Base-by-base conservation (phyloP, 2,797 vertebrate genomes). In the Onychomys leucogaster region DNA sequence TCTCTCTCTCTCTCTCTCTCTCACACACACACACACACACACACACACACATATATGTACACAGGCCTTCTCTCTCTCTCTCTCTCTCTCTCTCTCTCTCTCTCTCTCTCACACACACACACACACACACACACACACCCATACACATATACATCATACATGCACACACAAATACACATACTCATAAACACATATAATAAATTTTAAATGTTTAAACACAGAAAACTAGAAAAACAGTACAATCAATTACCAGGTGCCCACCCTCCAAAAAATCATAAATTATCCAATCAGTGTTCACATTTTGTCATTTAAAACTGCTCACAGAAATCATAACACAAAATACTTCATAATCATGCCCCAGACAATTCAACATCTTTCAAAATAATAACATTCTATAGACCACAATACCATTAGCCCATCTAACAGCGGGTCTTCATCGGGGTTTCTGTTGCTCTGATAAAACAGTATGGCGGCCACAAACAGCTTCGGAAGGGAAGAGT, bases 251-350 rank as follows among this genome's bases (percentile, higher is more conserved):
- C 23, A 84, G 14, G 61, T 10, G 29, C 41, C 49, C 6, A n/a
- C 13, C 19, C 49, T 43, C 29, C 2, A 41, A 21, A 8, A 67
- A 52, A 52, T 8, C 78, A 67, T 27, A 57, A 90, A n/a, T 43
- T 8, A 82, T 69, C 80, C 75, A 84, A 55, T n/a, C 71, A 1
- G 3, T 87, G 2, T 87, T 82, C 46, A 91, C 32, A 65, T 88
- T 92, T 90, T 90, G 57, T 75, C 92, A 89, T 41, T 96, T 83
- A 73, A 94, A 76, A 46, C 65, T 29, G 21, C 12, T 65, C 82
- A 52, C 14, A 86, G 82, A 61, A 19, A 67, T n/a, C 75, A 8
- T 25, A 83, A 93, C n/a, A 88, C 34, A 67, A 77, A 61, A n/a
- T 41, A 61, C 27, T 59, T 93, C 65, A 80, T 41, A 85, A 89